phyloP scores from a whole-genome alignment of 64 coral and sea anemone species.

The Actinia tenebrosa region DNA sequence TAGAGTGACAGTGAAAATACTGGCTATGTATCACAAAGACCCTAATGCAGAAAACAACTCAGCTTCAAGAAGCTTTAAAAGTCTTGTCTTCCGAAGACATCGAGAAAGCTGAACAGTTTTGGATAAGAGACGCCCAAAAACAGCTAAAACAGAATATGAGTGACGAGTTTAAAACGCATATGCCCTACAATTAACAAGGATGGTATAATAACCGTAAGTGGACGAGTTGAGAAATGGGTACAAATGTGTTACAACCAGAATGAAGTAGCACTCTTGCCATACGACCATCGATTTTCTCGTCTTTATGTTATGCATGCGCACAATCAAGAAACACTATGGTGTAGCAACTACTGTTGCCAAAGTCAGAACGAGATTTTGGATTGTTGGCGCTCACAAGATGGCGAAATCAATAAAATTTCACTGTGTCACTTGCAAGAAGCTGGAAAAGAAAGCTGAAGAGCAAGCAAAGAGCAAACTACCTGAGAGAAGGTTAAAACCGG shows the following conservation, averaged over 20 bases:
- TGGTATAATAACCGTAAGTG: background rate
- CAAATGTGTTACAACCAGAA: background rate
- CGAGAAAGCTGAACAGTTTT: slow-evolving; percentile 16
- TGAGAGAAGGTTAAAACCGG: background rate
- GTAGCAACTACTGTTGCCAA: slow-evolving; percentile 40
- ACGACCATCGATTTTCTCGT: background rate
- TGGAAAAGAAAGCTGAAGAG: background rate
- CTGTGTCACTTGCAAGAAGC: slow-evolving; percentile 31
- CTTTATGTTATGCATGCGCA: slow-evolving; percentile 12
- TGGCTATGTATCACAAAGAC: background rate
- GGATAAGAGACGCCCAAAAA: slow-evolving; percentile 9
- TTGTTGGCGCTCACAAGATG: slow-evolving; percentile 11
- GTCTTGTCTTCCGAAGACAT: background rate
- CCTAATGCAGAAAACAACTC: background rate
- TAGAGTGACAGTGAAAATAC: slow-evolving; percentile 19
- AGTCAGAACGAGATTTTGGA: slow-evolving; percentile 24
- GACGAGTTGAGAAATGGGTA: background rate
- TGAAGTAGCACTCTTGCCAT: background rate
- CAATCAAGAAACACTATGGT: slow-evolving; percentile 33
- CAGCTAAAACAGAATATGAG: background rate
- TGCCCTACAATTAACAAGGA: background rate
- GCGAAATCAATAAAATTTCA: slow-evolving; percentile 20
- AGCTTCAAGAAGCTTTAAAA: background rate
- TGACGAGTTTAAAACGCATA: background rate
- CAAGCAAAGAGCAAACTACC: slow-evolving; percentile 25